Evolutionary conservation across 2,113 vertebrate genomes (phyloP).

Genomic region (Procapra przewalskii): DNA sequence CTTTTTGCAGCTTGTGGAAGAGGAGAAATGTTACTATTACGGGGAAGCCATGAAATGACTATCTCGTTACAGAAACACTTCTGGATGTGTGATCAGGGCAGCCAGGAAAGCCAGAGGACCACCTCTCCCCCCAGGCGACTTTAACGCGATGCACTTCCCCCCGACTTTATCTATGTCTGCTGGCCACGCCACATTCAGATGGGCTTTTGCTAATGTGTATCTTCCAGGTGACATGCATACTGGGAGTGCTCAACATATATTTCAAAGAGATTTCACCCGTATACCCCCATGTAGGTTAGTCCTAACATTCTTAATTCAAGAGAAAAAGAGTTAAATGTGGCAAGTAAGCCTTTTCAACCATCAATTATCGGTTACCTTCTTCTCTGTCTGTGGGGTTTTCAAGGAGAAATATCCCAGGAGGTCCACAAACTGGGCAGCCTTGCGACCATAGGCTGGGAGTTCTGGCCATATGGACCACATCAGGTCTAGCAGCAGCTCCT

Average conservation of each 20-base stretch:
- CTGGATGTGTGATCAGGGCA: too few relatives aligned
- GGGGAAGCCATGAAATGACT: neutral
- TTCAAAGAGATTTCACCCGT: neutral
- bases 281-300: too few relatives aligned
- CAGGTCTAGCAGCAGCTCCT: constrained; percentile 94
- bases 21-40: neutral
- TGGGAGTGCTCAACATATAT: neutral
- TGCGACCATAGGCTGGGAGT: constrained; percentile 96
- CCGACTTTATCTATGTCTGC: neutral
- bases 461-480: constrained; percentile 99
- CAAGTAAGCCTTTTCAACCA: neutral
- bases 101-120: neutral
- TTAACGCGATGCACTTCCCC: neutral
- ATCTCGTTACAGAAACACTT: neutral
- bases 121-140: neutral
- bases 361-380: constrained; percentile 85
- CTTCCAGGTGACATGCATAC: neutral
- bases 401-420: constrained; percentile 98
- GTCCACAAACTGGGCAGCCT: constrained; percentile 98
- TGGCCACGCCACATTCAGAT: neutral
- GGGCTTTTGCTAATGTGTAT: neutral
- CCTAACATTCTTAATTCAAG: neutral
- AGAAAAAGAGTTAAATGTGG: neutral
- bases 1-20: neutral
- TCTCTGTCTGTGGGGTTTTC: constrained; percentile 98